phyloP scores from a whole-genome alignment of 1,140 invertebrate genomes.

The Drosophila seguyi region DNA sequence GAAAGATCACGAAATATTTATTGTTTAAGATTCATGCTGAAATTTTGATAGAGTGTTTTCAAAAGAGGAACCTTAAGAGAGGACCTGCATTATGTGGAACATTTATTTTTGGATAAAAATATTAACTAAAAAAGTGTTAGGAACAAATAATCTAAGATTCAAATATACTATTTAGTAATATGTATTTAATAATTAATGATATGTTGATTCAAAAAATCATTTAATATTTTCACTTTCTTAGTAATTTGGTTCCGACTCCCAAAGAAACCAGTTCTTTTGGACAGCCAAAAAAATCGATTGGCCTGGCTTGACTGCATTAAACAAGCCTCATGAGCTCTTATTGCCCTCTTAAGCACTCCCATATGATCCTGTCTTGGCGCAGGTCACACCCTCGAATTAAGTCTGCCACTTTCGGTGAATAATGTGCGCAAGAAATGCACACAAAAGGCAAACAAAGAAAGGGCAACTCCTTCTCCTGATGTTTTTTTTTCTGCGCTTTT shows the following conservation, averaged over 20 bases:
- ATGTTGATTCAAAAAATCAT: background rate
- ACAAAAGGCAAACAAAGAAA: constrained; percentile 44
- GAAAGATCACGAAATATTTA: constrained; percentile 11
- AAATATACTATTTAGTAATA: background rate
- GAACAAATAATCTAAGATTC: too few species aligned
- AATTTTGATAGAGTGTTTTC: constrained; percentile 4
- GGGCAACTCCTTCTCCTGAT: constrained; percentile 29
- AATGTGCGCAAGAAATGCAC: constrained; percentile 54
- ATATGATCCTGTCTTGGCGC: constrained; percentile 59
- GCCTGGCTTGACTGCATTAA: constrained; percentile 31
- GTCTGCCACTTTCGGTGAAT: constrained; percentile 73
- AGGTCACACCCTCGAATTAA: constrained; percentile 76
- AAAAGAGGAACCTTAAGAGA: background rate
- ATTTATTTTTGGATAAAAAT: too few species aligned
- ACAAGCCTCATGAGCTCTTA: constrained; percentile 47
- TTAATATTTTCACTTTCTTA: constrained; percentile 2
- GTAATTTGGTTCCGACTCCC: background rate
- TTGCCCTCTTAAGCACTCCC: constrained; percentile 58
- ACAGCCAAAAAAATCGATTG: constrained; percentile 35
- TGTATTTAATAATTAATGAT: background rate
- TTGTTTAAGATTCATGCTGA: constrained; percentile 4
- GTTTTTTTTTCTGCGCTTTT: background rate
- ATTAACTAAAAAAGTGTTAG: too few species aligned
- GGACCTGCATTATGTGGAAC: background rate
- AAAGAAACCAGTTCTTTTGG: constrained; percentile 20